A percentile compares a stretch with the other conserved stretches of the same genome.
These are phyloP conservation scores for Disparrhopalites patrizii DNA, from an alignment of 2,888 invertebrate species.

Conservation along the genomic window DNA sequence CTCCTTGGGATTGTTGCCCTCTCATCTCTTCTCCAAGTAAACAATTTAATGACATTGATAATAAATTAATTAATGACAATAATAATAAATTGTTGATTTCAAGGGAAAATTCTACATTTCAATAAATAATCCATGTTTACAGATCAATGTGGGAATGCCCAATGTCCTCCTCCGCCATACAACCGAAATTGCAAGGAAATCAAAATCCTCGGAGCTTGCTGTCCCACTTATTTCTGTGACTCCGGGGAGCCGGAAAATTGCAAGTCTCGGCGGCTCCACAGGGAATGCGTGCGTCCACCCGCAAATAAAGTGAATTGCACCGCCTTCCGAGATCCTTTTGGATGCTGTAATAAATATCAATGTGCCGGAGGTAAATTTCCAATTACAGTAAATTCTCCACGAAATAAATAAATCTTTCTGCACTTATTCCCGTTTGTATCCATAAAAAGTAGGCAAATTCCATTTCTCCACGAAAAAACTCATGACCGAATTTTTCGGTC, in stretches of 20 bases:
- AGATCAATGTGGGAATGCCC: slow-evolving; percentile 21
- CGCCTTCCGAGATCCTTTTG: slow-evolving; percentile 27
- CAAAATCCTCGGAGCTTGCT: slow-evolving; percentile 20
- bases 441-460: no score
- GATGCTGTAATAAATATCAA: slow-evolving; percentile 30
- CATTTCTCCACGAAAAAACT: no score
- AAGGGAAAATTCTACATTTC: neutral
- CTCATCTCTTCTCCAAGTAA: slow-evolving; percentile 30
- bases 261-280: slow-evolving; percentile 11
- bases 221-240: slow-evolving; percentile 32
- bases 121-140: neutral
- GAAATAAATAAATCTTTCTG: no score
- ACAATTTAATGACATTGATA: no score
- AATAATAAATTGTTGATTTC: no score
- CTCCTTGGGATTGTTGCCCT: slow-evolving; percentile 35
- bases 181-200: slow-evolving; percentile 26
- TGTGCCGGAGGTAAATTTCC: slow-evolving; percentile 24
- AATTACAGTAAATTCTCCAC: no score
- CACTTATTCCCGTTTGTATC: neutral
- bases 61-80: no score
- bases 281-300: slow-evolving; percentile 18
- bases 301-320: slow-evolving; percentile 17
- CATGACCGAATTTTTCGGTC: no score
- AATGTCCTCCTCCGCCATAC: slow-evolving; percentile 25
- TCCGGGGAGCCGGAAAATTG: slow-evolving; percentile 20